Base-by-base conservation (phyloP, 2,797 vertebrate species). In the Galaxias olidus region DNA sequence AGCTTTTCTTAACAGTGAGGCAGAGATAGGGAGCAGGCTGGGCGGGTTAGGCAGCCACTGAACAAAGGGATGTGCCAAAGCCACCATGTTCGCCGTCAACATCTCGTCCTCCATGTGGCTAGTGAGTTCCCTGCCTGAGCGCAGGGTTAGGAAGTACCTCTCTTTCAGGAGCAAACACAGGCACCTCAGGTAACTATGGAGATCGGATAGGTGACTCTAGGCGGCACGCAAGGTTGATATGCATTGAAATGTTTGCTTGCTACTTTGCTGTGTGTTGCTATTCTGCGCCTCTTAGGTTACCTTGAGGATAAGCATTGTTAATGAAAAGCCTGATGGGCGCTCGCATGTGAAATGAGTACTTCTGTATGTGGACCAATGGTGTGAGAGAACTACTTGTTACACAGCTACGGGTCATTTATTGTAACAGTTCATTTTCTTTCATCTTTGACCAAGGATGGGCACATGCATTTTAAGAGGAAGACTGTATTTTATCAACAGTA, bases 41-140 rank as follows among this genome's bases (percentile, higher is more conserved):
- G 68, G 60, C 77, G 70, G 69, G 18, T 58, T 63, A 17, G 20
- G 14, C 65, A 45, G 42, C 48, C 43, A 15, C 42, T 12, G 72
- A 75, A 60, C 63, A 61, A 74, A 75, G 72, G n/a, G 15, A 71
- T 80, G 79, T 61, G 74, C 73, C 11, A 1, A 61, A 51, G 58
- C 72, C 64, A 41, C 79, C 67, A 92, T 93, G 92, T 94, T 94
- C 87, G 90, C 91, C 0, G 88, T 93, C 74, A 94, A 90, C 77
- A 77, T 94, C 82, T 94, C 90, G 0, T 92, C 90, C 0, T 92
- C 92, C 67, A 71, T 91, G 85, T 78, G 85, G 55, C 77, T 87
- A 81, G 17, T 86, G 78, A 88, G 81, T 80, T 82, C 79, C 10
- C 76, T 50, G 4, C 69, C 85, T 64, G 73, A 87, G 48, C 72